Base-by-base conservation (phyloP, 92 coral and sea anemone genomes). In the Porites cylindrica region DNA sequence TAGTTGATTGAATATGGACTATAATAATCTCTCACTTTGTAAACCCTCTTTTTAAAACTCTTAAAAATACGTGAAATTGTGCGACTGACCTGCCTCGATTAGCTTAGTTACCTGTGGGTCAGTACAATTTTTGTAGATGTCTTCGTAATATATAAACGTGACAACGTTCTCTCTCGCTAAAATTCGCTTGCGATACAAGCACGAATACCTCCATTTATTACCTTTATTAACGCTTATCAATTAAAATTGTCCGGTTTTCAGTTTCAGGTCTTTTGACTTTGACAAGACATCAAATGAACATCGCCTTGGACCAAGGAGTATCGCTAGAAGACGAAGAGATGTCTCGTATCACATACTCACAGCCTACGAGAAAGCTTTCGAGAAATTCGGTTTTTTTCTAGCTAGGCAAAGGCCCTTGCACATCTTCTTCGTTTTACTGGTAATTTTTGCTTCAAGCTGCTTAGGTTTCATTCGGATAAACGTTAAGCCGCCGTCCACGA, bases 391-490 rank as follows among this genome's bases (percentile, higher is more conserved):
- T 3, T 67, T 78, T 7, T 66, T 74, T 58, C 68, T 91, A 14
- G 85, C 89, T 75, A 78, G 87, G 16, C 69, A 72, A 38, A 38
- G 47, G 47, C 77, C 84, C n/a, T 18, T 20, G 17, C 23, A 19
- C 2, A 87, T 83, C 17, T 16, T 84, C 1, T 51, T 84, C 2
- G 8, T 69, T 10, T 53, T 72, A n/a, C 51, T 88, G 1, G 10
- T 91, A 4, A 8, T 78, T 47, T 20, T 74, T 18, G 64, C 8
- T 65, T 65, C 38, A 14, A 20, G 80, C 82, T 64, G 90, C n/a
- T 51, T 88, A 38, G 94, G 94, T 62, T 73, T 83, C 23, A 8
- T 91, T 50, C 90, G 92, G 38, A 63, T 82, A 16, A 65, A 17
- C 2, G 47, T 51, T 66, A 77, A 77, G 47, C 67, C 65, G 58